phyloP scores from a whole-genome alignment of 2,113 vertebrate species.

The Cardinalis cardinalis region DNA sequence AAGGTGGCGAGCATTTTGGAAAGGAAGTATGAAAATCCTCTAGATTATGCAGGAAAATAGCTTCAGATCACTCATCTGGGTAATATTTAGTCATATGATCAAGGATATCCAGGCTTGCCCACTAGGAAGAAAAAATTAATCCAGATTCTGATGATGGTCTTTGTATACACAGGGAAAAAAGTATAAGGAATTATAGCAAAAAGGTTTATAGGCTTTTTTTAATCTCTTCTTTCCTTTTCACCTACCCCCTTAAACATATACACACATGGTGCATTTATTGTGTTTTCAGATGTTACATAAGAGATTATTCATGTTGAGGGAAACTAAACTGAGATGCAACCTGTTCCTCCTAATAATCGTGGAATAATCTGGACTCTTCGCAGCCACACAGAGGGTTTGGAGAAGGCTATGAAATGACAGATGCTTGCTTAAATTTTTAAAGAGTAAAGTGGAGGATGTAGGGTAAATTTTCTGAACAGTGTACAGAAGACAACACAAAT shows the following conservation, averaged over 20 bases:
- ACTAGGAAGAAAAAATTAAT: neutral
- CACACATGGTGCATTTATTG: neutral
- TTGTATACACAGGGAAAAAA: neutral
- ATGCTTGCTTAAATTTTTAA: conserved; percentile 47
- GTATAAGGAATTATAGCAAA: accelerated
- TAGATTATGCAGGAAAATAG: neutral
- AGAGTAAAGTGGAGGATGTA: conserved; percentile 31
- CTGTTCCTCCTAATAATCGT: neutral
- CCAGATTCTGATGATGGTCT: accelerated
- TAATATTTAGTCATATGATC: neutral
- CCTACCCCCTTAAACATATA: neutral
- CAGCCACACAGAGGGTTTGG: neutral
- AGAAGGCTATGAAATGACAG: conserved; percentile 9
- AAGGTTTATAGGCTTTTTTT: accelerated
- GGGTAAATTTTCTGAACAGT: conserved; percentile 8
- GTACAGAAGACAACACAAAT: conserved; percentile 32
- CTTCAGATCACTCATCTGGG: neutral
- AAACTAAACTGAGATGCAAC: neutral
- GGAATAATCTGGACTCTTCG: neutral
- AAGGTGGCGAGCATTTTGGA: neutral
- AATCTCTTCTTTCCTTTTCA: neutral
- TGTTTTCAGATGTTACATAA: neutral
- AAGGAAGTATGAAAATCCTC: neutral
- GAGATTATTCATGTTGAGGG: neutral
- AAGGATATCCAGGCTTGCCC: neutral